Evolutionary conservation across 2,113 vertebrate species (phyloP), one percentile per base, ranked within the genome.

Genomic region (Nipponia nippon): DNA sequence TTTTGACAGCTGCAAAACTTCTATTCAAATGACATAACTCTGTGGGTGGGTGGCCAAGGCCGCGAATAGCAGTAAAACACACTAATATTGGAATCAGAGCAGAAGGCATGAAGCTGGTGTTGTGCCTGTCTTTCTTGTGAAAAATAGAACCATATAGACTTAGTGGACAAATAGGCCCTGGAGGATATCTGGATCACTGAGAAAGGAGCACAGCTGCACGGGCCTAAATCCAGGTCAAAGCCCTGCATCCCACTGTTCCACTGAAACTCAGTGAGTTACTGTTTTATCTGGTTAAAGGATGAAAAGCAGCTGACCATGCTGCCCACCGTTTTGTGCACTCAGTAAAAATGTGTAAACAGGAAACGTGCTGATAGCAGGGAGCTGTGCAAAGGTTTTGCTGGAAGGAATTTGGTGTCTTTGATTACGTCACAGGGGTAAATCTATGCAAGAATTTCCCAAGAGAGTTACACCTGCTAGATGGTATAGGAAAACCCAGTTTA

Each of bases 1-100:
- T 90, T 97, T 73, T 88, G 71, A 80, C 97, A 97, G 94, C 81
- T 97, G 96, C 70, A 85, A 87, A 85, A 85, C 42, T 65, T 87
- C 83, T 72, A 44, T 61, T 89, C 75, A 78, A 93, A 89, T 2
- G 11, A 46, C 27, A 11, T 29, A 73, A 78, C 77, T 80, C 71
- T 40, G 83, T 65, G 86, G 59, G 88, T 86, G 75, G 67, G 81
- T 72, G 78, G 40, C 34, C 46, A 52, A 87, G n/a, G 78, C 78
- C 84, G 71, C 0, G 0, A 96, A 93, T 83, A 95, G 93, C 83
- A 95, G 70, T 71, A 76, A 80, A 91, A 56, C 0, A 17, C 58
- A 34, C 94, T 94, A 96, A 96, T 94, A 93, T 9, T 96, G 91
- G 93, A 97, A 82, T 91, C 13, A 1, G 61, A 88, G 96, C 67